phyloP scores from a whole-genome alignment of 2,113 vertebrate species.

The Cyrtonyx montezumae region DNA sequence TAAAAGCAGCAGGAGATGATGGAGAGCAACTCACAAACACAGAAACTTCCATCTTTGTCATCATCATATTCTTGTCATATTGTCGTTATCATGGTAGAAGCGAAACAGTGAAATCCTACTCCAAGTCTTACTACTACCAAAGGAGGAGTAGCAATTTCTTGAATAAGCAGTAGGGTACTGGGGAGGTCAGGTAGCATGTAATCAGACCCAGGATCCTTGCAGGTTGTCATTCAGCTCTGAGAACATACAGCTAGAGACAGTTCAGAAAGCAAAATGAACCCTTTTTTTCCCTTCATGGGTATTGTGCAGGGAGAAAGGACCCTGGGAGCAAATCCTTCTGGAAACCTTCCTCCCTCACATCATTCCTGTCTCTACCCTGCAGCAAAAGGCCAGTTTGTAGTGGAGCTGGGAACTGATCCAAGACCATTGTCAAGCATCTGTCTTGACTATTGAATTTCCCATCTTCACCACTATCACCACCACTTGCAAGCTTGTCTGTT shows the following conservation, averaged over 20 bases:
- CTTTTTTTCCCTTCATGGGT: not conserved
- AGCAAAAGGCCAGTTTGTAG: accelerated
- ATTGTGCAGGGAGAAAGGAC: not conserved
- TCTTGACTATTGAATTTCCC: not conserved
- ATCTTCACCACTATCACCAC: not conserved
- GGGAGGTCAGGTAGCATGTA: accelerated
- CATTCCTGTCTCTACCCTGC: not conserved
- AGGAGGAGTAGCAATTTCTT: not conserved
- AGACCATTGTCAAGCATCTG: accelerated
- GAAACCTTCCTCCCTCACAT: not conserved
- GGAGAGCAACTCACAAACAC: not conserved
- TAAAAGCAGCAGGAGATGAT: not conserved
- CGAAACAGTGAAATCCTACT: not conserved
- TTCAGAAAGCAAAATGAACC: not conserved
- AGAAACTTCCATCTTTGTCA: not conserved
- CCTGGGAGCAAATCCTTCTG: not conserved
- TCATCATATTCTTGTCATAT: not conserved
- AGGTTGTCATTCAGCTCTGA: not conserved
- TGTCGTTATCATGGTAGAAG: not conserved
- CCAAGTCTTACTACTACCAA: not conserved
- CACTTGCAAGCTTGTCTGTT: not conserved
- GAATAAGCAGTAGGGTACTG: not conserved
- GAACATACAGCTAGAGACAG: not conserved
- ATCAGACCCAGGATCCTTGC: accelerated
- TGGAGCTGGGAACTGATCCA: not conserved